Base-by-base conservation (phyloP, 2,888 invertebrate species). In the Chydorus sphaericus region DNA sequence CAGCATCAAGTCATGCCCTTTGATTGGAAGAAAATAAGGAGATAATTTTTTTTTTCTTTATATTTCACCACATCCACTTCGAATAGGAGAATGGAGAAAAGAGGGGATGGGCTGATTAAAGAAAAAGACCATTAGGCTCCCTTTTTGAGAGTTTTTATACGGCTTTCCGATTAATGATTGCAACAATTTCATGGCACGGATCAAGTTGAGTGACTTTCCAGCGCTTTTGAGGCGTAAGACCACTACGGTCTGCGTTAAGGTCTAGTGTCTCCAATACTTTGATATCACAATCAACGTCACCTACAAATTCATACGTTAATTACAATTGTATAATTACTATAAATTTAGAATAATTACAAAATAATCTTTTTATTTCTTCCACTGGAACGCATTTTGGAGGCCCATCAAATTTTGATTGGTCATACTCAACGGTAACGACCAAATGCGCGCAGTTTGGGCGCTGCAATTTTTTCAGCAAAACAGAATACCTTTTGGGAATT, bases 351-450 rank as follows among this genome's bases (percentile, higher is more conserved):
- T n/a, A n/a, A n/a, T n/a, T n/a, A 56, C 56, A 30, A 52, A 30
- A 56, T 31, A 56, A 51, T 2, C 33, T 31, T 23, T 5, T 7
- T 10, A 56, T 48, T 48, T 56, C 49, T 14, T 56, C 56, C 16
- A 36, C 48, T 20, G 50, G 31, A 20, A 56, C 50, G 31, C 48
- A 54, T 23, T 36, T 26, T 18, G 56, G 56, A 8, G 56, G 56
- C 4, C 56, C 56, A 53, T 30, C 10, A 26, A 56, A 56, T 31
- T 56, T 56, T 26, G 48, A 49, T 26, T 48, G 49, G 23, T 56
- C 56, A 20, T 56, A 50, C 5, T 31, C 48, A 30, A 56, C 30
- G 23, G 31, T 48, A 31, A 18, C 56, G 16, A 56, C 33, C 29
- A 56, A 33, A 26, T 56, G 53, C 14, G 16, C 18, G 16, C 30